phyloP scores from a whole-genome alignment of 2,113 vertebrate species.

The Neolamprologus devosi region DNA sequence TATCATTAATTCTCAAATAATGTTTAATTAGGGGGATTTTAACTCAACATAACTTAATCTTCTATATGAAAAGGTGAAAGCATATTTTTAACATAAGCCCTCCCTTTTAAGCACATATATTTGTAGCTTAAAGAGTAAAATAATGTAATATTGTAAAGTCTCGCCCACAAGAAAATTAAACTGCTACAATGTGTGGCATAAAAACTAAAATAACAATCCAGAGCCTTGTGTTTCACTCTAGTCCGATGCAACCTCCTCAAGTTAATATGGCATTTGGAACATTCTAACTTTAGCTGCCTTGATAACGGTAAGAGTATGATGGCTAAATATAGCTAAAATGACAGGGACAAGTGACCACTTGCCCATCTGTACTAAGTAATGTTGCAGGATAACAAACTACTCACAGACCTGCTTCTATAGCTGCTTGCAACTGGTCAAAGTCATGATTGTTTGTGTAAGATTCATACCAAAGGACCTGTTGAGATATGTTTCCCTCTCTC shows the following conservation, averaged over 20 bases:
- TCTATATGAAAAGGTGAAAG: neutral
- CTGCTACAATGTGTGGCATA: neutral
- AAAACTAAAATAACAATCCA: neutral
- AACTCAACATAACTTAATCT: neutral
- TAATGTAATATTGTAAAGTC: neutral
- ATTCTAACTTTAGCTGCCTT: constrained; percentile 44
- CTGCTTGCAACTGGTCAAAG: neutral
- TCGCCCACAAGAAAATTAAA: neutral
- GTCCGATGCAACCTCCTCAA: neutral
- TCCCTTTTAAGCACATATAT: neutral
- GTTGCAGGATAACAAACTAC: neutral
- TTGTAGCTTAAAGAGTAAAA: neutral
- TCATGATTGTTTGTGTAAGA: neutral
- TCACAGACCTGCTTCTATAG: neutral
- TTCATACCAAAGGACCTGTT: neutral
- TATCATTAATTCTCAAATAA: neutral
- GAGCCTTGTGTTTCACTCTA: neutral
- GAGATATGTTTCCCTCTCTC: neutral
- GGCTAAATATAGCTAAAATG: constrained; percentile 49
- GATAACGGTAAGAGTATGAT: neutral
- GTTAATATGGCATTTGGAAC: neutral
- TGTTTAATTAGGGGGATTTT: neutral
- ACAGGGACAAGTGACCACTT: neutral
- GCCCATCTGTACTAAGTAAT: neutral
- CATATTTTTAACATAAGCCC: neutral